phyloP scores from a whole-genome alignment of 2,888 invertebrate species.

The Gryllus longicercus region DNA sequence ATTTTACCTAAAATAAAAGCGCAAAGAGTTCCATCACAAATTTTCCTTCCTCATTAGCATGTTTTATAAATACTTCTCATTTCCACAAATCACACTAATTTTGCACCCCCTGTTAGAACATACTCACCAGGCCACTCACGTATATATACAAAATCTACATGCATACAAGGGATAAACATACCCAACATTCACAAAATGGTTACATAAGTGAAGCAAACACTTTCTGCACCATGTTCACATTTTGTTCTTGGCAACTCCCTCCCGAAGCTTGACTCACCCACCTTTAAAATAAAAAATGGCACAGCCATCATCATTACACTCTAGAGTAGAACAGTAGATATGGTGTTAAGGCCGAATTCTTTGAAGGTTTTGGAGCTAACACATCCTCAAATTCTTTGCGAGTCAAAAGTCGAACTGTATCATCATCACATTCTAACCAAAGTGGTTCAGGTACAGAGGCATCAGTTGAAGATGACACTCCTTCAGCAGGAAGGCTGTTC shows the following conservation, averaged over 20 bases:
- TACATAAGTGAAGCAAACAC: too few relatives aligned
- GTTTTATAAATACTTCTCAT: too few relatives aligned
- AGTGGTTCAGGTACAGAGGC: conserved; percentile 46
- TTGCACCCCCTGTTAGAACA: too few relatives aligned
- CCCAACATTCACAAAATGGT: too few relatives aligned
- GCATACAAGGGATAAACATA: too few relatives aligned
- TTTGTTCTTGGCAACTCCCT: not conserved
- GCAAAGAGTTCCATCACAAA: too few relatives aligned
- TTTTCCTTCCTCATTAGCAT: too few relatives aligned
- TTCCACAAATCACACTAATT: too few relatives aligned
- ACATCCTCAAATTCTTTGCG: conserved; percentile 75
- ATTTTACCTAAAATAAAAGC: too few relatives aligned
- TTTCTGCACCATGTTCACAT: not conserved
- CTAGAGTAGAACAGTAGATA: conserved; percentile 80
- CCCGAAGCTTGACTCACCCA: not conserved
- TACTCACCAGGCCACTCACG: too few relatives aligned
- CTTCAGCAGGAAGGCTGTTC: conserved; percentile 40
- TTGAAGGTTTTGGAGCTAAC: conserved; percentile 66
- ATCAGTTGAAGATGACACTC: conserved; percentile 26
- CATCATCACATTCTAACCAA: conserved; percentile 89
- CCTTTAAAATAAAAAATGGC: not conserved
- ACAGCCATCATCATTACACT: conserved; percentile 19
- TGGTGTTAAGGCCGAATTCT: conserved; percentile 73
- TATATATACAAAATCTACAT: too few relatives aligned
- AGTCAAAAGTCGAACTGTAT: conserved; percentile 74